A percentile compares a stretch with the other conserved stretches of the same genome.
Conservation (phyloP, 1,140 invertebrate genomes). For the Ceratina japonica region DNA sequence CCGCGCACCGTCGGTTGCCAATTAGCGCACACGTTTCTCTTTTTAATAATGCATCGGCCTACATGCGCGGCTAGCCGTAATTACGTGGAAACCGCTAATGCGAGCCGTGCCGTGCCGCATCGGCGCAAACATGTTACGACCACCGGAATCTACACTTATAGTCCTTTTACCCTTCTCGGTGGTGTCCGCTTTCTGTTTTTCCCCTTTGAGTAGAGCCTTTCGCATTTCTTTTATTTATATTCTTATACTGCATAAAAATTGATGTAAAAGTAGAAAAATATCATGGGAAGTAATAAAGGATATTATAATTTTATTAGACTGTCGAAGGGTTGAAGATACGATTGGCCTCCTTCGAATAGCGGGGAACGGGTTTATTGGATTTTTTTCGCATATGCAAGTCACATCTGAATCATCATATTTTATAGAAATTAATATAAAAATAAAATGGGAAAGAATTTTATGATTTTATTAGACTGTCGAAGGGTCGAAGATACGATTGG, state of each 20-base stretch:
- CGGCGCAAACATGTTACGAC: slow-evolving; percentile 33
- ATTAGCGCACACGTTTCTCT: slow-evolving; percentile 44
- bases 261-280: neutral
- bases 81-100: slow-evolving; percentile 50
- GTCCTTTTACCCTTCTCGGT: neutral
- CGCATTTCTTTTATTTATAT: neutral
- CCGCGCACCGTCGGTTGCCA: slow-evolving; percentile 11
- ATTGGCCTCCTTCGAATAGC: neutral
- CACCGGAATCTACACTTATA: slow-evolving; percentile 26
- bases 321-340: neutral
- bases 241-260: neutral
- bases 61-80: slow-evolving; percentile 32
- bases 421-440: neutral
- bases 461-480: neutral
- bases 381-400: no score
- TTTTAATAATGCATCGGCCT: slow-evolving; percentile 49
- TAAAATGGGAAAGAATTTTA: neutral
- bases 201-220: neutral
- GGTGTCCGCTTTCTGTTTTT: neutral
- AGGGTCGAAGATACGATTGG: neutral
- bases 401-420: neutral
- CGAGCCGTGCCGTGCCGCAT: slow-evolving; percentile 1
- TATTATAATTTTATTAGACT: neutral
- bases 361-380: neutral
- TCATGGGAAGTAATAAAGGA: neutral